These are phyloP conservation scores for Mesembrinibis cayennensis DNA, from an alignment of 2,113 vertebrate species.

Conservation along the genomic window DNA sequence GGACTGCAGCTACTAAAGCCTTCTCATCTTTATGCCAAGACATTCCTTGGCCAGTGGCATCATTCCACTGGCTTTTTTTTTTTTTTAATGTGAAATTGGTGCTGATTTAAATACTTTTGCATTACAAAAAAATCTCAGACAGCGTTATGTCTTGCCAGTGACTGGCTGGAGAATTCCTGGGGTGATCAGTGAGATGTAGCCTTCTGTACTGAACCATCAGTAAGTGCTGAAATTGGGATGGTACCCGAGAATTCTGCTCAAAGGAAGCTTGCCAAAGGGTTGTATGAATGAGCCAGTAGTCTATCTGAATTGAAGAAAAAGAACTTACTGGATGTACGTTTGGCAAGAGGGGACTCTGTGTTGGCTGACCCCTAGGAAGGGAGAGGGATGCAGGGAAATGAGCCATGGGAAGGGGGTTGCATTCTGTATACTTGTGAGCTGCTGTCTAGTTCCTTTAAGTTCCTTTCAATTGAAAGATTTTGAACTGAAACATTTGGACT, in stretches of 20 bases:
- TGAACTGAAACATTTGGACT: slow-evolving; percentile 4
- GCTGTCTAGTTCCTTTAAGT: slow-evolving; percentile 22
- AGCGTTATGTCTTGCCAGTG: not conserved
- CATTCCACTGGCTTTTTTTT: not conserved
- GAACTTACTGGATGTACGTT: not conserved
- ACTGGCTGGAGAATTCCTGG: not conserved
- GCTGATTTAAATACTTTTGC: not conserved
- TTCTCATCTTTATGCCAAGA: not conserved
- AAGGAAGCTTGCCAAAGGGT: not conserved
- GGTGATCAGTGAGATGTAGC: not conserved
- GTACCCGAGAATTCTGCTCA: not conserved
- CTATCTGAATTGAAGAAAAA: not conserved
- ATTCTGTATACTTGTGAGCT: not conserved
- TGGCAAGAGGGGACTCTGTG: not conserved
- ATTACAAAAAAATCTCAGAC: not conserved
- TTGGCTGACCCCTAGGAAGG: not conserved
- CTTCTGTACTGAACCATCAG: not conserved
- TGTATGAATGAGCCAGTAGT: not conserved
- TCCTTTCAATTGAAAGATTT: slow-evolving; percentile 42
- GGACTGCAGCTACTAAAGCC: not conserved
- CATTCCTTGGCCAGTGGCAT: not conserved
- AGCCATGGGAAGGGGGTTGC: not conserved
- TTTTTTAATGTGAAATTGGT: not conserved
- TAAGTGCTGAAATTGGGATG: not conserved
- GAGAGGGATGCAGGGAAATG: not conserved